Percentiles rank a stretch among this genome's conserved stretches.
These are phyloP conservation scores for Mastacembelus armatus DNA, from an alignment of 2,797 vertebrate species.

Conservation along the genomic window DNA sequence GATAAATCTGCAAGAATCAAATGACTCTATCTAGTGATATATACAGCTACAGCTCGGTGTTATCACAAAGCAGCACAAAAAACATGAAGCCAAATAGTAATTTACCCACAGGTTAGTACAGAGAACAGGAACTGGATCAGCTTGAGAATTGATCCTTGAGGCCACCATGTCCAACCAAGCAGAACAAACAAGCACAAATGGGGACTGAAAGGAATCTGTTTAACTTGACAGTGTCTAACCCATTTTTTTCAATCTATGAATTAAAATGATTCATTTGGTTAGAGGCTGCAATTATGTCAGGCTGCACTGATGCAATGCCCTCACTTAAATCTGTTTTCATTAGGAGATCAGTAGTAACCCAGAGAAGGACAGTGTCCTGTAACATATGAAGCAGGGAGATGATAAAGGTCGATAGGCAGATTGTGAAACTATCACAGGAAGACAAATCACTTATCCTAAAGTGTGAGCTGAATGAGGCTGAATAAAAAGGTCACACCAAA, in stretches of 20 bases:
- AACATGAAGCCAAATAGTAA: slow-evolving; percentile 36
- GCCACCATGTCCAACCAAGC: slow-evolving; percentile 38
- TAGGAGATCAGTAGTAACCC: slow-evolving; percentile 24
- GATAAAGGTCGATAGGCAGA: slow-evolving; percentile 11
- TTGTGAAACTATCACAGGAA: slow-evolving; percentile 18
- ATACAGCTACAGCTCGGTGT: slow-evolving; percentile 23
- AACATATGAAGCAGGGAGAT: slow-evolving; percentile 1
- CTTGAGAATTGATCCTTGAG: slow-evolving; percentile 38
- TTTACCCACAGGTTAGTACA: slow-evolving; percentile 35
- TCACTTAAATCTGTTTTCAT: slow-evolving; percentile 46
- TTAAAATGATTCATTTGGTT: slow-evolving; percentile 54
- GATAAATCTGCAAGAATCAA: slow-evolving; percentile 27
- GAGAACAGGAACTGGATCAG: slow-evolving; percentile 40
- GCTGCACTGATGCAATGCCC: slow-evolving; percentile 23
- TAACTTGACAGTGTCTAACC: slow-evolving; percentile 28
- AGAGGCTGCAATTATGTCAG: slow-evolving; percentile 46
- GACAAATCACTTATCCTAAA: slow-evolving; percentile 8
- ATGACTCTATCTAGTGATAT: slow-evolving; percentile 27
- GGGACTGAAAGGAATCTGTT: slow-evolving; percentile 35
- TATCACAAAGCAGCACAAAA: slow-evolving; percentile 28
- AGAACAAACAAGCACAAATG: slow-evolving; percentile 47
- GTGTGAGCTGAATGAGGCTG: slow-evolving; percentile 21
- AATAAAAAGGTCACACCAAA: slow-evolving; percentile 40
- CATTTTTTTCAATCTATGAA: slow-evolving; percentile 42
- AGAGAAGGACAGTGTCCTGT: slow-evolving; percentile 1